Conservation (phyloP, 2,113 vertebrate genomes). For the Muntiacus muntjak region DNA sequence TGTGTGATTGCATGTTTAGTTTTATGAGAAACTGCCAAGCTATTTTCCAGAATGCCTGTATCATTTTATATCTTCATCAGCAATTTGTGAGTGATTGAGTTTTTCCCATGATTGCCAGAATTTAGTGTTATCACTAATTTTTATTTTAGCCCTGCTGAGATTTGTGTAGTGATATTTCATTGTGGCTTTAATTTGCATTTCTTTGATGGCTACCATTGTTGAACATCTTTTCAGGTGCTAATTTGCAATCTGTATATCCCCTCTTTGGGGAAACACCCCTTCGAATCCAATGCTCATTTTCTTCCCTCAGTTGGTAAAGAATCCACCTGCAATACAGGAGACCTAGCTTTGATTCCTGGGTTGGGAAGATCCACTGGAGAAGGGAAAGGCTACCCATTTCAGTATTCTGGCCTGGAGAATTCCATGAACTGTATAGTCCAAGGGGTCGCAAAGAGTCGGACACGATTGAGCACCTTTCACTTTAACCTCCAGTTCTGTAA, state of each 20-base stretch:
- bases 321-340: fast-evolving
- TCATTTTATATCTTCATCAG: not conserved
- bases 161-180: not conserved
- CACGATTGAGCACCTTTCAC: no score
- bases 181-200: not conserved
- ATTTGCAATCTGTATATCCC: not conserved
- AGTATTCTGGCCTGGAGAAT: not conserved
- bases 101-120: not conserved
- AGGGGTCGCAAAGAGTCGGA: fast-evolving
- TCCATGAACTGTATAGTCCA: no score
- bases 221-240: not conserved
- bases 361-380: not conserved
- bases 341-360: fast-evolving
- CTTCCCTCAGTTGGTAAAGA: not conserved
- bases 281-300: fast-evolving
- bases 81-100: not conserved
- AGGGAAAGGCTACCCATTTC: not conserved
- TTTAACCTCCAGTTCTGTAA: no score
- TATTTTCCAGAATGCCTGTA: not conserved
- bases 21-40: not conserved
- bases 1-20: not conserved
- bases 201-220: not conserved
- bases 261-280: not conserved
- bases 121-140: not conserved
- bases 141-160: not conserved